phyloP scores from a whole-genome alignment of 2,888 invertebrate genomes.

The Eristalis tenax region DNA sequence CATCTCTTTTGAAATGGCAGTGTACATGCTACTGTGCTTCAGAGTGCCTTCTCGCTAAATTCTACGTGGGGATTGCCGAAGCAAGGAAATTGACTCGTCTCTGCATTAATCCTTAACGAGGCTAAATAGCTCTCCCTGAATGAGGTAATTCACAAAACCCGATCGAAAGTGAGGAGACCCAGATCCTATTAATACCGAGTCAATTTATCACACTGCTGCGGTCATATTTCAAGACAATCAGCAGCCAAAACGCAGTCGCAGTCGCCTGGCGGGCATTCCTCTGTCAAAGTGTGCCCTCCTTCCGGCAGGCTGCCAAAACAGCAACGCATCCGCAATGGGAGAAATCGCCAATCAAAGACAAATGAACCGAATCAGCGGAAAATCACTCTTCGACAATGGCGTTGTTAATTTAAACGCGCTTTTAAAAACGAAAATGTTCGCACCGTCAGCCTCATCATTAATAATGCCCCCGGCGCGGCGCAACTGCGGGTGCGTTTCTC shows the following conservation, averaged over 20 bases:
- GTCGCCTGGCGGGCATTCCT: not conserved
- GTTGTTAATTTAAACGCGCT: constrained; percentile 67
- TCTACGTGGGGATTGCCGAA: no score
- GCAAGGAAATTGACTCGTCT: no score
- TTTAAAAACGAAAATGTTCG: constrained; percentile 59
- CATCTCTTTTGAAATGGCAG: no score
- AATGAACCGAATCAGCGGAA: constrained; percentile 46
- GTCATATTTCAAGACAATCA: not conserved
- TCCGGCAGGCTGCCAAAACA: constrained; percentile 18
- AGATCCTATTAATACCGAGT: not conserved
- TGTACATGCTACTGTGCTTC: no score
- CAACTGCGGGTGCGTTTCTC: constrained; percentile 5
- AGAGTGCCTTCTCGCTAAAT: no score
- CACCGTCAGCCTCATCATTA: constrained; percentile 48
- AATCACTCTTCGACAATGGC: constrained; percentile 61
- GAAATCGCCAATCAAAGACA: constrained; percentile 64
- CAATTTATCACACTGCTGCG: not conserved
- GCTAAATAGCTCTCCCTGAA: not conserved
- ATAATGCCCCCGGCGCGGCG: constrained; percentile 26
- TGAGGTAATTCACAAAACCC: not conserved
- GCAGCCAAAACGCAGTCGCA: not conserved
- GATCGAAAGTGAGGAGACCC: not conserved
- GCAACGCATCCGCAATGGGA: constrained; percentile 20
- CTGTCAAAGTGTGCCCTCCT: constrained; percentile 11
- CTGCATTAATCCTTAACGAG: not conserved